Percentiles rank a stretch among this genome's conserved stretches.
phyloP scores from a whole-genome alignment of 1,140 invertebrate genomes.

The Mactra quadrangularis region DNA sequence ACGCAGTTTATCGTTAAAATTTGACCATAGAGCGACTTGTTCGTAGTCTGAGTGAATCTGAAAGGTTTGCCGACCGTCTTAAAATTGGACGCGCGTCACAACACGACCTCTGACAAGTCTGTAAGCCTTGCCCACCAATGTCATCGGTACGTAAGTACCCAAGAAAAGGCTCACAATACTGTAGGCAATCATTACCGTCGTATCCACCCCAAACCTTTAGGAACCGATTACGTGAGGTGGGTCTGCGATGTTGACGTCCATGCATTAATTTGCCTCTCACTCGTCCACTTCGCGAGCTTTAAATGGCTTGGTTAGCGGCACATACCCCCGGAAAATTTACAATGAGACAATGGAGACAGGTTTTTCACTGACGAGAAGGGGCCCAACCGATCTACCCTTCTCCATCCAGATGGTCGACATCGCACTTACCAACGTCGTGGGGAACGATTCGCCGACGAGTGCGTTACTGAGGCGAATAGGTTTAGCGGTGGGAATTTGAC shows the following conservation, averaged over 20 bases:
- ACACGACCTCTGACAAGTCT: slow-evolving; percentile 7
- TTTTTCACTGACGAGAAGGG: too few species aligned
- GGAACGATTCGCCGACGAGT: slow-evolving; percentile 33
- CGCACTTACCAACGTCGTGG: slow-evolving; percentile 8
- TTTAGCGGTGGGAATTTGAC: slow-evolving; percentile 19
- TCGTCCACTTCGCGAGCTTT: slow-evolving; percentile 1
- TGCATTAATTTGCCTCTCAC: slow-evolving; percentile 15
- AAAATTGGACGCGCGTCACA: neutral
- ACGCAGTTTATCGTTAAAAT: slow-evolving; percentile 26
- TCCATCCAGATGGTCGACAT: slow-evolving; percentile 23
- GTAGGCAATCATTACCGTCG: slow-evolving; percentile 5
- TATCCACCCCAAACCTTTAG: slow-evolving; percentile 18
- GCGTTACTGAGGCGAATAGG: neutral
- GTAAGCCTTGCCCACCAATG: slow-evolving; percentile 13
- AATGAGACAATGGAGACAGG: too few species aligned
- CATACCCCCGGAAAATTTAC: too few species aligned
- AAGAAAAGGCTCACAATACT: neutral
- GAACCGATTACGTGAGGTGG: slow-evolving; percentile 10
- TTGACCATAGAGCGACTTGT: slow-evolving; percentile 17
- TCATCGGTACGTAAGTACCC: slow-evolving; percentile 9
- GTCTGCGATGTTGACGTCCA: slow-evolving; percentile 3
- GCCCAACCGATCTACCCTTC: neutral
- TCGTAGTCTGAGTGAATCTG: slow-evolving; percentile 6
- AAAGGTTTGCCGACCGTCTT: slow-evolving; percentile 12
- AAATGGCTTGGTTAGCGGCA: slow-evolving; percentile 19